phyloP scores from a whole-genome alignment of 2,888 invertebrate genomes.

The Heliconius ethilla region DNA sequence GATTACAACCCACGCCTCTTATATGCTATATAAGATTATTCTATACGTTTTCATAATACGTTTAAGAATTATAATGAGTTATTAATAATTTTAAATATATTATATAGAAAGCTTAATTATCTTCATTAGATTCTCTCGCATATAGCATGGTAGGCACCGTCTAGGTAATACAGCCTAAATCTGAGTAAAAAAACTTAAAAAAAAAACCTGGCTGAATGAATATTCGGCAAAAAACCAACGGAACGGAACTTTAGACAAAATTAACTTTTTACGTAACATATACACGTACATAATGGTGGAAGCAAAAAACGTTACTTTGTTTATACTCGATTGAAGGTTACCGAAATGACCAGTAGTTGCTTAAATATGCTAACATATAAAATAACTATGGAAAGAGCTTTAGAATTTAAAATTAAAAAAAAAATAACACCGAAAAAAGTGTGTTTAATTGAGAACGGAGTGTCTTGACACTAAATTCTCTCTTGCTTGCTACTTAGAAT shows the following conservation, averaged over 20 bases:
- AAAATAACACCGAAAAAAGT: no score
- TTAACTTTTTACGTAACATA: neutral
- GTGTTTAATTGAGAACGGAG: no score
- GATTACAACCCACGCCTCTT: neutral
- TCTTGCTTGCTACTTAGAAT: no score
- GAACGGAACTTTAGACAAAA: constrained; percentile 5
- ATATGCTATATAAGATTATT: neutral
- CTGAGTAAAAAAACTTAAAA: neutral
- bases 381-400: no score
- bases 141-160: no score
- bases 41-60: neutral
- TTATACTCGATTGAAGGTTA: neutral
- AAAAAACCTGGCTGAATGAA: neutral
- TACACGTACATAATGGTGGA: neutral
- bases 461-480: no score
- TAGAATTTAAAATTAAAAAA: no score
- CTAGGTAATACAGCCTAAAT: no score
- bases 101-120: no score
- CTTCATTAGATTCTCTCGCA: no score
- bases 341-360: neutral
- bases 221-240: neutral
- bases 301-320: constrained; percentile 5
- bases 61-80: neutral
- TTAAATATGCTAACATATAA: neutral
- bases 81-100: no score